Base-by-base conservation (phyloP, 2,888 invertebrate species). In the Drosophila gaucha region DNA sequence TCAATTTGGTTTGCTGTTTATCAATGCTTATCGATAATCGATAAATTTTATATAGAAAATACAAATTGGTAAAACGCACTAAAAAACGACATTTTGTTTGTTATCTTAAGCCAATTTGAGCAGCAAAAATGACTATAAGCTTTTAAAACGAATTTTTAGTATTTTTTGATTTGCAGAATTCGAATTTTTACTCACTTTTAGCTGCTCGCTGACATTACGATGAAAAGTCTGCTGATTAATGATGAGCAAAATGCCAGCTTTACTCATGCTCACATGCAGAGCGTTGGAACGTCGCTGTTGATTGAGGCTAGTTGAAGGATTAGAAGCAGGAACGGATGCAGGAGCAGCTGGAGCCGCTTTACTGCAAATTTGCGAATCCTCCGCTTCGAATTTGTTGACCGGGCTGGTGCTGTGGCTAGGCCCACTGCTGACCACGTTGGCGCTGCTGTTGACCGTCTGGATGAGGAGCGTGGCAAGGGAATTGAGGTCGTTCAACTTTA, bases 191-290 rank as follows among this genome's bases (percentile, higher is more conserved):
- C 62, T 62, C 60, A 91, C 91, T 69, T 64, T 36, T 0, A 88
- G 50, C n/a, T 84, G 74, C 0, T 78, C 74, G 62, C 75, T 70
- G 3, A 67, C 58, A 2, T 90, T 66, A n/a, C 64, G 69, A 64
- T 88, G 66, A 50, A 92, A 92, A 0, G 35, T 10, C 14, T 73
- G 72, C 70, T 92, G 91, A 74, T 91, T 92, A 28, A 92, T 90
- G 18, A 92, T 91, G 3, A 92, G 64, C 20, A 89, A 46, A 59
- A 86, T 88, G 5, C 91, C 91, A 3, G 91, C 91, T 2, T 52
- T 70, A 5, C 84, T 67, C 1, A 57, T 76, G 0, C 58, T 71
- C n/a, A 91, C 74, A 4, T 60, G 46, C 57, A 90, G 78, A 12
- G 68, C 78, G 20, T 87, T 67, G 18, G 39, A 24, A 4, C 22